Conservation (phyloP, 2,888 invertebrate genomes). For the Tromatobia lineatoria region DNA sequence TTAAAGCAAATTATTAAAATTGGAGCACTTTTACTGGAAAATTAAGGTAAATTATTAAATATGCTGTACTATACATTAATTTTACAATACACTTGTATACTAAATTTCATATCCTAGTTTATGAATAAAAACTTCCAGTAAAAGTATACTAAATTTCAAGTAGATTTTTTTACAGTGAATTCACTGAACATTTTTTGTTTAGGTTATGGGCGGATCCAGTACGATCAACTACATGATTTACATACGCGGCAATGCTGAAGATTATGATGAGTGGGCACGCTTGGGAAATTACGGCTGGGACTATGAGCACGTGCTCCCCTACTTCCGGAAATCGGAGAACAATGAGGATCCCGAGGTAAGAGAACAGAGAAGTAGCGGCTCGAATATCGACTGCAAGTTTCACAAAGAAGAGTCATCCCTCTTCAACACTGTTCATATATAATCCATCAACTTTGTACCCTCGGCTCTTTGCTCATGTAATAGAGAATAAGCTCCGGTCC, state of each 20-base stretch:
- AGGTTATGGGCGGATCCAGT: slow-evolving; percentile 88
- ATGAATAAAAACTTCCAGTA: too few species aligned
- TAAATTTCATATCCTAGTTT: too few species aligned
- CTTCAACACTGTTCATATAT: slow-evolving; percentile 4
- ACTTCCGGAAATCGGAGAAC: slow-evolving; percentile 87
- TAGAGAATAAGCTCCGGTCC: not conserved
- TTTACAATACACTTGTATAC: too few species aligned
- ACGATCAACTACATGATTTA: slow-evolving; percentile 89
- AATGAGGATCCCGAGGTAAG: slow-evolving; percentile 78
- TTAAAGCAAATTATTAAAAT: too few species aligned
- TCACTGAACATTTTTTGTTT: not conserved
- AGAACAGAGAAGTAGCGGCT: not conserved
- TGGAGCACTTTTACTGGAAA: too few species aligned
- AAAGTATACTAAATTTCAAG: too few species aligned
- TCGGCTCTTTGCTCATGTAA: not conserved
- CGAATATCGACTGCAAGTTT: slow-evolving; percentile 14
- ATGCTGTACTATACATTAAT: too few species aligned
- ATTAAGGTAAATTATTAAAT: too few species aligned
- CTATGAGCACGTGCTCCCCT: slow-evolving; percentile 86
- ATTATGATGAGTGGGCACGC: slow-evolving; percentile 87
- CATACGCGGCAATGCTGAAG: slow-evolving; percentile 87
- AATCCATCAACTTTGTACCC: slow-evolving; percentile 6
- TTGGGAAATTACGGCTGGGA: slow-evolving; percentile 87
- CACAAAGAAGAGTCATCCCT: slow-evolving; percentile 14
- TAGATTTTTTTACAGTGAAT: too few species aligned